Evolutionary conservation across 2,888 invertebrate genomes (phyloP).

Genomic region (Trachelus tabidus): DNA sequence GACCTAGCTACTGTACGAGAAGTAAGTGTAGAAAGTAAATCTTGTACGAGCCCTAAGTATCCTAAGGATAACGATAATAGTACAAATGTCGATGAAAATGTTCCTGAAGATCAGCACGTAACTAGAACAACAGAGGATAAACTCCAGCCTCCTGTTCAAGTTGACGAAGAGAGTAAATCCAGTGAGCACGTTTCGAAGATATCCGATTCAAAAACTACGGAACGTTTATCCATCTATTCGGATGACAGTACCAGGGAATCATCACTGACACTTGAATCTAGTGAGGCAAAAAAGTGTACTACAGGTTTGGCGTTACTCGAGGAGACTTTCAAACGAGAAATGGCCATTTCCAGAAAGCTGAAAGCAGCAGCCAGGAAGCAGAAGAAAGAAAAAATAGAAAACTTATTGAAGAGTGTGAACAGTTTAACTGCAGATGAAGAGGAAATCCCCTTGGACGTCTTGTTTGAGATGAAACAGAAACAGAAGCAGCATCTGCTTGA

Average conservation of each 20-base stretch:
- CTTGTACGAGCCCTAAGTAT: not conserved
- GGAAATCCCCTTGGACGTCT: conserved; percentile 23
- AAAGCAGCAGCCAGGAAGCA: conserved; percentile 29
- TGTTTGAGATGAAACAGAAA: conserved; percentile 2
- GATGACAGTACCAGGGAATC: conserved; percentile 59
- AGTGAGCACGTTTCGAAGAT: not conserved
- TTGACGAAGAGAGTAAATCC: not conserved
- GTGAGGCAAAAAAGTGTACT: conserved; percentile 21
- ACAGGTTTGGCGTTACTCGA: conserved; percentile 55
- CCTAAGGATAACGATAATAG: not conserved
- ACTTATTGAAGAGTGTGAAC: not conserved
- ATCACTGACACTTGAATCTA: conserved; percentile 23
- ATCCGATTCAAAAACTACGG: not conserved
- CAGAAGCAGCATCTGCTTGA: conserved; percentile 5
- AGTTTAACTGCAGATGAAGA: conserved; percentile 37
- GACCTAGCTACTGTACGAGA: not conserved
- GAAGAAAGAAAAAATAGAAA: conserved; percentile 12
- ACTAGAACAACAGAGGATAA: not conserved
- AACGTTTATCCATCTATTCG: conserved; percentile 46
- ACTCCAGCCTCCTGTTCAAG: not conserved
- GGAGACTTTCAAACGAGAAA: conserved; percentile 51
- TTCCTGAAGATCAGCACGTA: not conserved
- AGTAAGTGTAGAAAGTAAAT: not conserved
- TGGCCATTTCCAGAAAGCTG: conserved; percentile 29
- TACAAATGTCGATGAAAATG: conserved; percentile 5